These are phyloP conservation scores for Epirrhoe tristata DNA, from an alignment of 2,888 invertebrate genomes.

Conservation along the genomic window DNA sequence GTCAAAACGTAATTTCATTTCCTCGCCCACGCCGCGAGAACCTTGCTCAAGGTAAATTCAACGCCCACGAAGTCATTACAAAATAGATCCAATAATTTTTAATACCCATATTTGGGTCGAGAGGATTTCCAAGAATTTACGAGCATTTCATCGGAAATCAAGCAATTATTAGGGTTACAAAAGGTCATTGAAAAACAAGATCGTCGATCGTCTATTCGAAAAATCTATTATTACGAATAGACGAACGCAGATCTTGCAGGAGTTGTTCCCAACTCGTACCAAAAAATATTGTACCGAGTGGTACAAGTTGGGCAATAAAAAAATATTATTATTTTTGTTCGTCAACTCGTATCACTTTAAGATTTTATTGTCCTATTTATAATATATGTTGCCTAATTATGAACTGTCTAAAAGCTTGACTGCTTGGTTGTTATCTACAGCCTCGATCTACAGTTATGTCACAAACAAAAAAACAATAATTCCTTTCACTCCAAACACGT, in stretches of 20 bases:
- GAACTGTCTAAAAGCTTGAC: background rate
- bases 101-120: constrained; percentile 42
- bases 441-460: background rate
- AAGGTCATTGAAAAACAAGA: too few species aligned
- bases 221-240: too few species aligned
- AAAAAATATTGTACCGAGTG: too few species aligned
- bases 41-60: constrained; percentile 14
- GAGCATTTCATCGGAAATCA: constrained; percentile 56
- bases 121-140: constrained; percentile 56
- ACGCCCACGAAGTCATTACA: constrained; percentile 20
- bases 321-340: too few species aligned
- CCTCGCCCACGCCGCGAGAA: constrained; percentile 13
- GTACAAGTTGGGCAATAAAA: too few species aligned
- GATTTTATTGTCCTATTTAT: too few species aligned
- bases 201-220: too few species aligned
- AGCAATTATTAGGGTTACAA: constrained; percentile 48
- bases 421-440: background rate
- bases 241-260: too few species aligned
- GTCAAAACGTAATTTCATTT: constrained; percentile 10
- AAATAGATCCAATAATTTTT: constrained; percentile 19
- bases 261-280: too few species aligned
- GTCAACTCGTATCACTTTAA: too few species aligned
- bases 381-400: background rate
- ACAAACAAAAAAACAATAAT: constrained; percentile 9
- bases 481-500: constrained; percentile 13